These are phyloP conservation scores for Chiridota heheva DNA, from an alignment of 35 echinoderm and acorn worm species.

Conservation along the genomic window DNA sequence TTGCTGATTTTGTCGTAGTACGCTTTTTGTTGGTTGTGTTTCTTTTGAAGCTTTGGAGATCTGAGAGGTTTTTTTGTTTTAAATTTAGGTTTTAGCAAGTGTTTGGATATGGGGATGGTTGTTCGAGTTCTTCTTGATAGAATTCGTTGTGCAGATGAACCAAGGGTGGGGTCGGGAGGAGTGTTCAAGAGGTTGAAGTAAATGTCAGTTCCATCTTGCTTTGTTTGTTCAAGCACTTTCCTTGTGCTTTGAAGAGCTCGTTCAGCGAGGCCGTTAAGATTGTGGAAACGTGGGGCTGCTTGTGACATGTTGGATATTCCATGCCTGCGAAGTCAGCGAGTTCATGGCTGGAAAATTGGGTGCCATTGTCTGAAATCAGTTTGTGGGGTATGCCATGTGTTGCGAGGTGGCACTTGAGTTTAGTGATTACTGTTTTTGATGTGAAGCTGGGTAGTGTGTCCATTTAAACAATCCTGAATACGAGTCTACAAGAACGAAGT, in stretches of 20 bases:
- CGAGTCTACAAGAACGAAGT: too few relatives aligned
- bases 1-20: constrained; percentile 5
- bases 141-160: constrained; percentile 15
- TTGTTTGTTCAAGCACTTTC: constrained; percentile 17
- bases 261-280: constrained; percentile 29
- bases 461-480: background rate
- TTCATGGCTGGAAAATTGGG: background rate
- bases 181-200: constrained; percentile 5
- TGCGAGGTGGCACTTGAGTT: background rate
- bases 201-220: constrained; percentile 20
- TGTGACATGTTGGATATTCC: background rate
- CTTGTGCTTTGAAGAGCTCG: constrained; percentile 16
- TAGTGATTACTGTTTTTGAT: background rate
- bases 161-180: background rate
- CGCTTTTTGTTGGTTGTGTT: background rate
- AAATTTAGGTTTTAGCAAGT: constrained; percentile 9
- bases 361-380: background rate
- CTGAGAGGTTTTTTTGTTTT: background rate
- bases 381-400: background rate
- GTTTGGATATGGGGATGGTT: background rate
- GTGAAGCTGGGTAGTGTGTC: background rate
- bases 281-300: background rate
- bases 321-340: background rate
- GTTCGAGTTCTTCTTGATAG: constrained; percentile 16
- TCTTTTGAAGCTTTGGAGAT: background rate